Conservation (phyloP, 2,888 invertebrate genomes). For the Machimus rusticus region DNA sequence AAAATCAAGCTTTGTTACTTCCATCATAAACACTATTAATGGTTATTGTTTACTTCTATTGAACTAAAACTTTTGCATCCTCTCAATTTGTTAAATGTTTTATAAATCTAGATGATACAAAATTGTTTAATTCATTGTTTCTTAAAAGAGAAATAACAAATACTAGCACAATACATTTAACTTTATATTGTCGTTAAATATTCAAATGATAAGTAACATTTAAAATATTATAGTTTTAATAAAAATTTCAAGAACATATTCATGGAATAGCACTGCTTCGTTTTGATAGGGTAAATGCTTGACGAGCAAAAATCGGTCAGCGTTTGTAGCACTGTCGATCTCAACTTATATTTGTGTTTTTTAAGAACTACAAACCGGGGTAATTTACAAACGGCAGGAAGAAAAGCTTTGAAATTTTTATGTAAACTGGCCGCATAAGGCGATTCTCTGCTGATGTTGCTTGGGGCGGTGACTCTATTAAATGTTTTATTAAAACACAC, state of each 20-base stretch:
- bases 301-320: background rate
- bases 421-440: background rate
- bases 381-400: background rate
- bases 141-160: constrained; percentile 32
- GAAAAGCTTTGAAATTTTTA: background rate
- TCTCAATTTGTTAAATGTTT: background rate
- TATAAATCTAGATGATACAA: constrained; percentile 28
- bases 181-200: constrained; percentile 29
- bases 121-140: constrained; percentile 21
- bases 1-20: constrained; percentile 29
- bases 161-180: constrained; percentile 39
- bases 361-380: background rate
- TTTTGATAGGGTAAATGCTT: background rate
- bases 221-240: constrained; percentile 18
- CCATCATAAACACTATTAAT: constrained; percentile 19
- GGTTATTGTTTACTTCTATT: constrained; percentile 22
- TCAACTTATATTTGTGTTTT: background rate
- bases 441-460: background rate
- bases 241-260: constrained; percentile 20
- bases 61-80: constrained; percentile 27
- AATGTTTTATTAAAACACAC: constrained; percentile 38
- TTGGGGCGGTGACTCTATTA: background rate
- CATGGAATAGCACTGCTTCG: constrained; percentile 15
- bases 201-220: constrained; percentile 17
- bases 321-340: background rate